These are phyloP conservation scores for Erebia palarica DNA, from an alignment of 2,888 invertebrate genomes.

Conservation along the genomic window DNA sequence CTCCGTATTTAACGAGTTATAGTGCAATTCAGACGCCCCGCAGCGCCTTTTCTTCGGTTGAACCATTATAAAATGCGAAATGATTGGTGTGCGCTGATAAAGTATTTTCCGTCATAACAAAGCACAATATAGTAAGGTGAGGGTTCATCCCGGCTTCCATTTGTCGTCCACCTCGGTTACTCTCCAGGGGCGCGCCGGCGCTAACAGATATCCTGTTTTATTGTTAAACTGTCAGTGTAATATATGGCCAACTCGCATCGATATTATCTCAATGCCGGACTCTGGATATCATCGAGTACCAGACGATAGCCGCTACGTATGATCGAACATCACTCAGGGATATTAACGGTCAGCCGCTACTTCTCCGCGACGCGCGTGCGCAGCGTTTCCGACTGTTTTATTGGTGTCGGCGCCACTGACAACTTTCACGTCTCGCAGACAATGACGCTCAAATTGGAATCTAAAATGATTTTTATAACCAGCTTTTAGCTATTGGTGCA, in stretches of 20 bases:
- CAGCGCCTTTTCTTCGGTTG: conserved; percentile 45
- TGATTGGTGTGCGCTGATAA: conserved; percentile 53
- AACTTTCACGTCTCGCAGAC: conserved; percentile 79
- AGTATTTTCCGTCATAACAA: conserved; percentile 55
- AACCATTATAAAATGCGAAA: conserved; percentile 50
- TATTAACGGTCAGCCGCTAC: conserved; percentile 50
- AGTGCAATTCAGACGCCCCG: conserved; percentile 39
- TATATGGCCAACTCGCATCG: conserved; percentile 61
- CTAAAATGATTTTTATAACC: conserved; percentile 76
- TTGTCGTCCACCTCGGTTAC: conserved; percentile 58
- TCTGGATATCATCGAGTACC: conserved; percentile 59
- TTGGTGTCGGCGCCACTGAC: conserved; percentile 78
- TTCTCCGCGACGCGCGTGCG: conserved; percentile 57
- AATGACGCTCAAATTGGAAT: conserved; percentile 78
- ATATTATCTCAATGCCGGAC: conserved; percentile 64
- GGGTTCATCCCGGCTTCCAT: conserved; percentile 64
- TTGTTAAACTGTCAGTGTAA: conserved; percentile 73
- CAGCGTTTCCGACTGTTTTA: conserved; percentile 67
- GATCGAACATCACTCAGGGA: conserved; percentile 61
- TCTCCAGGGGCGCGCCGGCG: conserved; percentile 50
- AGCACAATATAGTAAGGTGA: conserved; percentile 54
- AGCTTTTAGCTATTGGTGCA: conserved; percentile 48
- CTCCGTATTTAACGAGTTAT: conserved; percentile 46
- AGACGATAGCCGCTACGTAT: conserved; percentile 59
- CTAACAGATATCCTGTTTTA: conserved; percentile 71